Evolutionary conservation across 1,140 invertebrate species (phyloP), one percentile per base, ranked within the genome.

Genomic region (Halyomorpha halys): DNA sequence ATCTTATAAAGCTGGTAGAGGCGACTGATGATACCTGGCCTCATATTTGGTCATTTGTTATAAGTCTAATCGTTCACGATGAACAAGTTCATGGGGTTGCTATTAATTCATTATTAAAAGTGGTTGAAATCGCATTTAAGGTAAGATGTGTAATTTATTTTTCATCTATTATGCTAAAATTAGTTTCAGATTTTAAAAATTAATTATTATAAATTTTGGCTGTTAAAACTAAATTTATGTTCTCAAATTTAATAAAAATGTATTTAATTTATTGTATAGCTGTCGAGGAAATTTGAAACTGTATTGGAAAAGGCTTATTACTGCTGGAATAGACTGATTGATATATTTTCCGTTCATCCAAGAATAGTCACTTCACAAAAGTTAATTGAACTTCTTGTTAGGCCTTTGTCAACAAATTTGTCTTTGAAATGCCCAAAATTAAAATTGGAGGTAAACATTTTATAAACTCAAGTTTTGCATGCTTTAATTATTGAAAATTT

Each of bases 61-160:
- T 25, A 23, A 56, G 23, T 11, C 14, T 56, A 23, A 56, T 56
- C 18, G 53, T 56, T 56, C 19, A 23, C 23, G 23, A 56, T 56
- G 23, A 56, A 21, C 53, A 56, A 6, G 23, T 56, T 25, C 53
- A 56, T 56, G 53, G 53, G 3, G 53, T 56, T 25, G 53, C 53
- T 56, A 56, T 56, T 23, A 56, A 56, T 25, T 56, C 53, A 11
- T 56, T 56, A 25, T 25, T 56, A 25, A 56, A 56, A 56, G 53
- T 56, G 3, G 53, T 56, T 21, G 53, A 56, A 25, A 56, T 23
- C 6, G 53, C 53, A 23, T 56, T 56, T 56, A 56, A 56, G 23
- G 53, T 56, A 56, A 56, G 21, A 8, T 49, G 21, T 49, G 6
- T 13, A 39, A 39, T 39, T 30, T 39, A 39, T 39, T 39, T 39